These are phyloP conservation scores for Petromus typicus DNA, from an alignment of 2,113 vertebrate genomes.

Conservation along the genomic window DNA sequence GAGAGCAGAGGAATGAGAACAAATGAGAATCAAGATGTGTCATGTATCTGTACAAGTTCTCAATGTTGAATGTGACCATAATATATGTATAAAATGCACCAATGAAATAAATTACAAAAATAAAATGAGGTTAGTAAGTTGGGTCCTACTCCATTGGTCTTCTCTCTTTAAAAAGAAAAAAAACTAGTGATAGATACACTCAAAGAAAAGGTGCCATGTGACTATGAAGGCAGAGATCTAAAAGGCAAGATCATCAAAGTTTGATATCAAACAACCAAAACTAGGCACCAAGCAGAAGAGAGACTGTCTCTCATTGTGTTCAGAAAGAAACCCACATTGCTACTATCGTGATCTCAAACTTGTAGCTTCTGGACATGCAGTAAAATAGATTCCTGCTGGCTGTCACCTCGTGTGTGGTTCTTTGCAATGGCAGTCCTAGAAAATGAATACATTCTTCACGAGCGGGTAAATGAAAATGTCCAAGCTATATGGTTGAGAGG, in stretches of 20 bases:
- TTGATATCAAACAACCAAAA: not conserved
- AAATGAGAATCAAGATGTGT: too few species aligned
- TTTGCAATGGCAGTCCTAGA: not conserved
- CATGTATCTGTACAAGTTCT: too few species aligned
- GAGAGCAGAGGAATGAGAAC: too few species aligned
- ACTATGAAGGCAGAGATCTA: not conserved
- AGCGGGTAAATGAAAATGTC: not conserved
- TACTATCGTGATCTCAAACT: not conserved
- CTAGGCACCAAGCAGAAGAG: not conserved
- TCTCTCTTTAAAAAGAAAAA: not conserved
- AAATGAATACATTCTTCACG: not conserved
- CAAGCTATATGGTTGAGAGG: not conserved
- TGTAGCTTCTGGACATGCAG: not conserved
- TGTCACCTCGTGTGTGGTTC: not conserved
- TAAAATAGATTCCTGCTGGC: not conserved
- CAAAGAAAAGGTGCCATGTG: not conserved
- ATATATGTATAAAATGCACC: too few species aligned
- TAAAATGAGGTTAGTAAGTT: constrained; percentile 42
- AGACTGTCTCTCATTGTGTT: not conserved
- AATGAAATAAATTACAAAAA: too few species aligned
- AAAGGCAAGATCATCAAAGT: not conserved
- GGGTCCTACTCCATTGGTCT: not conserved
- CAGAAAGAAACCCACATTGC: not conserved
- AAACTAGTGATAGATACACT: not conserved
- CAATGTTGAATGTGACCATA: too few species aligned